Percentiles rank a stretch among this genome's conserved stretches.
These are phyloP conservation scores for Daktulosphaira vitifoliae DNA, from an alignment of 1,140 invertebrate species.

Conservation along the genomic window DNA sequence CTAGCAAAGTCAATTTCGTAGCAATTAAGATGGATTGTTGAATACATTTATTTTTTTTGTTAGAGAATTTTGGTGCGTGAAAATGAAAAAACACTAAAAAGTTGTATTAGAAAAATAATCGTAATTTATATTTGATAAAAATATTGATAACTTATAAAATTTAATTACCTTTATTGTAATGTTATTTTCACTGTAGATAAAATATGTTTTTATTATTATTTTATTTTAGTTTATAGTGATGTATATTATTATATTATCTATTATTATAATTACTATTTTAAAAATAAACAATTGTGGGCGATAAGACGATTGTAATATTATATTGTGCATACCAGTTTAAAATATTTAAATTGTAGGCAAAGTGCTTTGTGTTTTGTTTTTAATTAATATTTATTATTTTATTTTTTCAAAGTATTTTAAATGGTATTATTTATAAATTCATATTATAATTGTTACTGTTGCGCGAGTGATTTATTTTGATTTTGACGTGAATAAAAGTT, in stretches of 20 bases:
- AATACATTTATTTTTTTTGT: not conserved
- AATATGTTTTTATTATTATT: not conserved
- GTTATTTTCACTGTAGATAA: constrained; percentile 30
- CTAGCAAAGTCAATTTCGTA: constrained; percentile 31
- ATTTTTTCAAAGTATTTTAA: constrained; percentile 26
- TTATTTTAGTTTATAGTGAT: not conserved
- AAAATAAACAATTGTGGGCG: not conserved
- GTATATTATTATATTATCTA: constrained; percentile 16
- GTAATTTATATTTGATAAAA: constrained; percentile 31
- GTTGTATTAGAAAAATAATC: constrained; percentile 22
- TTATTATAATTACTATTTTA: constrained; percentile 5
- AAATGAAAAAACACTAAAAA: not conserved
- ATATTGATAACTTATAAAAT: constrained; percentile 14
- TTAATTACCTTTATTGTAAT: not conserved
- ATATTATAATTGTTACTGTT: constrained; percentile 32
- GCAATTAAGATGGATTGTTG: constrained; percentile 23
- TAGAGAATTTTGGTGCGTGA: not conserved
- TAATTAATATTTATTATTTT: constrained; percentile 11
- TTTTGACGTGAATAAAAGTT: constrained; percentile 30
- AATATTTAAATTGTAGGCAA: not conserved
- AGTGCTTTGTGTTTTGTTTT: constrained; percentile 16
- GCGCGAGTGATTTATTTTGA: constrained; percentile 27
- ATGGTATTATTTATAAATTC: constrained; percentile 30
- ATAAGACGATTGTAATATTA: not conserved
- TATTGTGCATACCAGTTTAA: constrained; percentile 5